Evolutionary conservation across 2,888 invertebrate species (phyloP).

Genomic region (Limnephilus auricula): DNA sequence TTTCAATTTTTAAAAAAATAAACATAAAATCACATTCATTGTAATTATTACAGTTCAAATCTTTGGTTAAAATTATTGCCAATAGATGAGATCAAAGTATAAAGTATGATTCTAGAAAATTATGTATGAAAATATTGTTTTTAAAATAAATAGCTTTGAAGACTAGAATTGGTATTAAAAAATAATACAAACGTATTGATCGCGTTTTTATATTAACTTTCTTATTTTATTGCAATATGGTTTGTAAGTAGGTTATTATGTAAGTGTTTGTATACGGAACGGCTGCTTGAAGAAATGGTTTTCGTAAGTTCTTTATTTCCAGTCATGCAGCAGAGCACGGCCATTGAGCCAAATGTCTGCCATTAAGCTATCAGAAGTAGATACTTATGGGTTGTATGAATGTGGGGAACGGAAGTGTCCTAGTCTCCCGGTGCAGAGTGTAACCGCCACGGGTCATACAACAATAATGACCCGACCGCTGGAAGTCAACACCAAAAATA

Average conservation of each 20-base stretch:
- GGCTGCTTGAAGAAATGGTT: background rate
- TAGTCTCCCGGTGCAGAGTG: conserved; percentile 11
- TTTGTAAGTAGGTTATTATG: background rate
- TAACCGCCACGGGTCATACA: conserved; percentile 41
- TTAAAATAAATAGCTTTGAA: background rate
- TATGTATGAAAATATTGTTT: background rate
- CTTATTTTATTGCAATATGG: background rate
- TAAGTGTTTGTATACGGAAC: background rate
- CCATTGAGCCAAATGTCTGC: background rate
- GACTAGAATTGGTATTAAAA: background rate
- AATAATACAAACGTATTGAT: background rate
- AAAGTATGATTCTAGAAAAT: background rate
- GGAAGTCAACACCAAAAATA: background rate
- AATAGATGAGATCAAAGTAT: too few species aligned
- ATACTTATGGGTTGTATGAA: background rate
- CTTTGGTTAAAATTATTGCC: too few species aligned
- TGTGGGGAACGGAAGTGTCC: conserved; percentile 25
- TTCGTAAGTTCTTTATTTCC: background rate
- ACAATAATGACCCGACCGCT: conserved; percentile 41
- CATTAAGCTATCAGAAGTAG: conserved; percentile 16
- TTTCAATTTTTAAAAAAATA: too few species aligned
- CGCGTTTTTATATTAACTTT: background rate
- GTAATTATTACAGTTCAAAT: too few species aligned
- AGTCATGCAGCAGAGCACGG: background rate
- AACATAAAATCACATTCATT: too few species aligned